phyloP scores from a whole-genome alignment of 2,113 vertebrate genomes.

The Xenopus laevis region DNA sequence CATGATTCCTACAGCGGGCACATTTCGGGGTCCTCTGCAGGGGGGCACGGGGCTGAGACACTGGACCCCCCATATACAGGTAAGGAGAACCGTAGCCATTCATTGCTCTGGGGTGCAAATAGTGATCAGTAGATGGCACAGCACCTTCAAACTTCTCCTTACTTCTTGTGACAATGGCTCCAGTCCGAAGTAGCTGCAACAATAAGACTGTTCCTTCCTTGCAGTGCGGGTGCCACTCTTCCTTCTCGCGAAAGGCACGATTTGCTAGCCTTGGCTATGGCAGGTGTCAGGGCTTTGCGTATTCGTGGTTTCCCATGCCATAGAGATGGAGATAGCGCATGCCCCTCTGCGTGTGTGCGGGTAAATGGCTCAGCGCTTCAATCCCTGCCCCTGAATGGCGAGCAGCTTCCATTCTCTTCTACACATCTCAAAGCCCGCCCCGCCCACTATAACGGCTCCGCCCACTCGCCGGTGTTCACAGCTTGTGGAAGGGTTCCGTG shows the following conservation, averaged over 20 bases:
- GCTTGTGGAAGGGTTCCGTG: too few species aligned
- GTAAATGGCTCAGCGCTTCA: constrained; percentile 18
- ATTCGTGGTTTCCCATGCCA: too few species aligned
- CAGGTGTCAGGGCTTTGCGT: too few species aligned
- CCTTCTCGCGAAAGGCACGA: too few species aligned
- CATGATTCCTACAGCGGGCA: constrained; percentile 92
- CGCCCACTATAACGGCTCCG: background rate
- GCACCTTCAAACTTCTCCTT: background rate
- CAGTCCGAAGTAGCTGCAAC: too few species aligned
- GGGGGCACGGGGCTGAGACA: constrained; percentile 84
- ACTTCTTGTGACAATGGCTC: too few species aligned
- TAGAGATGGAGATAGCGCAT: too few species aligned
- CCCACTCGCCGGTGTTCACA: constrained; percentile 7
- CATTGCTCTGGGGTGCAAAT: constrained; percentile 60
- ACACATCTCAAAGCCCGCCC: constrained; percentile 6
- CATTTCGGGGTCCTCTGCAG: constrained; percentile 92
- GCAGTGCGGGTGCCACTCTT: background rate
- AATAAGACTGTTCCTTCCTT: too few species aligned
- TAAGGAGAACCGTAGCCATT: constrained; percentile 94
- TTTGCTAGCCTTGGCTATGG: too few species aligned
- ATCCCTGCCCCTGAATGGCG: background rate
- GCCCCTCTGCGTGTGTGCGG: background rate
- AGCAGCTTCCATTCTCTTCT: constrained; percentile 9
- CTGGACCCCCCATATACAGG: constrained; percentile 89
- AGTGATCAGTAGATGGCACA: background rate